These are phyloP conservation scores for Nyctibius bracteatus DNA, from an alignment of 2,113 vertebrate species.

Conservation along the genomic window DNA sequence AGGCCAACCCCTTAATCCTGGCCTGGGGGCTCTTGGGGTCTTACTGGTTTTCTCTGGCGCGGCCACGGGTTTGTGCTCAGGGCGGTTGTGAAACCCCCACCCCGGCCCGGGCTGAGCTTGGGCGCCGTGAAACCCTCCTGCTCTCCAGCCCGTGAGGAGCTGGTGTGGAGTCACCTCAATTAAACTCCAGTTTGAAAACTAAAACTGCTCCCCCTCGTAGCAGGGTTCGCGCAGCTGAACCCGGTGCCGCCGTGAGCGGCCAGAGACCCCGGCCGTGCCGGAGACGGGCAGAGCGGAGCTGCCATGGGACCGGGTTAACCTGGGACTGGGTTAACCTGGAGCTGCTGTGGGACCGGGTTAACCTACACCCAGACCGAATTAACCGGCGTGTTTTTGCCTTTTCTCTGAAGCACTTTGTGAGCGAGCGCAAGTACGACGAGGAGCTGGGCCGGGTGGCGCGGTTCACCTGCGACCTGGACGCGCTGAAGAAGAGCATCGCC, in stretches of 20 bases:
- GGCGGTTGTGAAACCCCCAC: background rate
- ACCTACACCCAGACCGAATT: background rate
- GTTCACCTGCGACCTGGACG: slow-evolving; percentile 88
- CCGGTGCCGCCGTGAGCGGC: no score
- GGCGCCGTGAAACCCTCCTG: background rate
- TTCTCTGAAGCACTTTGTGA: slow-evolving; percentile 88
- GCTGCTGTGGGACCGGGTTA: no score
- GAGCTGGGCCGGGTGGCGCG: slow-evolving; percentile 88
- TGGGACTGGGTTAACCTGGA: background rate
- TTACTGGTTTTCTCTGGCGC: background rate
- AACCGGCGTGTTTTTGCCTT: background rate
- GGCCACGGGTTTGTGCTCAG: background rate
- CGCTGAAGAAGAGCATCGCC: slow-evolving; percentile 82
- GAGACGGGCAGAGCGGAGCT: background rate
- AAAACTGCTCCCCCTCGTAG: background rate
- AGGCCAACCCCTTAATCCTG: no score
- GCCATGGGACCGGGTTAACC: background rate
- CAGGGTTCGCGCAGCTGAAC: background rate
- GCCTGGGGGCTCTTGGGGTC: background rate
- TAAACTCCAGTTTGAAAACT: background rate
- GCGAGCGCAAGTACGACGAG: slow-evolving; percentile 94
- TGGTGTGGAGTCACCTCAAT: background rate
- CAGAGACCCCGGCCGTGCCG: background rate
- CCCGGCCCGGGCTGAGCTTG: no score
- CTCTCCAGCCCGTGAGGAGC: background rate